Base-by-base conservation (phyloP, 2,797 vertebrate genomes). In the Pangasius djambal region DNA sequence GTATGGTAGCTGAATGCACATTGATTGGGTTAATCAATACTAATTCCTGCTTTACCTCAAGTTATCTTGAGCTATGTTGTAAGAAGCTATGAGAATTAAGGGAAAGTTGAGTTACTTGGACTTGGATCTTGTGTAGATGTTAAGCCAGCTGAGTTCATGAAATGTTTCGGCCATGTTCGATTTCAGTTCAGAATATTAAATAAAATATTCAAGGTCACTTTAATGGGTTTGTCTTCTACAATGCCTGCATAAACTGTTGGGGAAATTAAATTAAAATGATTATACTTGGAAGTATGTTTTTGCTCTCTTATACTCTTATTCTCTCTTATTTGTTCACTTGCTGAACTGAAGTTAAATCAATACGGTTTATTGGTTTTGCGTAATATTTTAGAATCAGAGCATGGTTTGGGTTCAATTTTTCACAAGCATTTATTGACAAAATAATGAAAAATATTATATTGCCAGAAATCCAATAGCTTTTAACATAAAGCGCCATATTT, bases 401-500 rank as follows among this genome's bases (percentile, higher is more conserved):
- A 9, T 34, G 7, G n/a, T 20, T 57, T 34, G 2, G 61, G 34
- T 61, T 82, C 4, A 16, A 55, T 79, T 79, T 79, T 31, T 31
- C 52, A 9, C n/a, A 2, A 50, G 28, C 3, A 20, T 18, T 67
- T 67, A 84, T 67, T 67, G 82, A 12, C 28, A n/a, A 13, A 25
- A n/a, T 83, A 18, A 65, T 67, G 37, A 44, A 84, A 67, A 48
- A 28, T n/a, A 83, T 67, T 84, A 65, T 67, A 40, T 83, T n/a
- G 20, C 22, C 34, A 3, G 34, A 82, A 40, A 82, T 61, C 34
- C 34, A 61, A 82, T 61, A 81, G 78, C 78, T 57, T 81, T 81
- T 57, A 57, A 79, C n/a, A 55, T 20, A 75, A 75, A 50, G 44
- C 37, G 4, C n/a, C 16, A 3, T 13, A 52, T 15, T 34, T 81